Evolutionary conservation across 2,888 invertebrate species (phyloP), one percentile per base, ranked within the genome.

Genomic region (Troides aeacus): DNA sequence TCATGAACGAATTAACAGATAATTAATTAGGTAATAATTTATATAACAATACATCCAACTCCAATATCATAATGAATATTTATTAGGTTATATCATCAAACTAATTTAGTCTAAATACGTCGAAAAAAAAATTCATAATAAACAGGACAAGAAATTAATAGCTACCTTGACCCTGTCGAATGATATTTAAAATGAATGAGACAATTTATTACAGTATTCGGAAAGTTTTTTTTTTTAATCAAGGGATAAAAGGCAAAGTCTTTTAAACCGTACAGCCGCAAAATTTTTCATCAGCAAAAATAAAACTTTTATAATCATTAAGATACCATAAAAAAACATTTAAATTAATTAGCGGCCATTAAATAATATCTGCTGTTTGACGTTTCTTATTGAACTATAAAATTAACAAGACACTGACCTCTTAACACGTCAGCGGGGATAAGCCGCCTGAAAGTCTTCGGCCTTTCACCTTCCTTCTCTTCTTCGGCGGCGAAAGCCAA

Each of bases 381-480:
- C 21, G 50, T 68, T 30, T 36, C 4, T 63, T 1, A 68, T 58
- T 59, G 30, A 62, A 67, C 24, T 61, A 61, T 53, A 10, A 62
- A 10, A 59, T 64, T 53, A 67, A 53, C 21, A 68, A 74, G 65
- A 15, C 77, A 93, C 94, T 93, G 92, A 97, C 97, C 97, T 95
- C 97, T 95, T 74, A 97, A 94, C 57, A 97, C 97, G 89, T 97
- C 97, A 79, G 97, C 97, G 59, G 97, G 97, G 79, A 97, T 97
- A 76, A 97, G 93, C 75, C 97, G 94, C 81, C 95, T 96, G 93
- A 94, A 97, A 62, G 96, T 95, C 86, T 95, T 96, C 64, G 95
- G 93, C 72, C 93, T 93, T 10, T 94, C 93, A 59, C 93, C 93
- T 72, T 90, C 90, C 77, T 93, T 93, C 64, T 93, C 91, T 72